Base-by-base conservation (phyloP, 2,888 invertebrate species). In the Ichneumoninae sp. region DNA sequence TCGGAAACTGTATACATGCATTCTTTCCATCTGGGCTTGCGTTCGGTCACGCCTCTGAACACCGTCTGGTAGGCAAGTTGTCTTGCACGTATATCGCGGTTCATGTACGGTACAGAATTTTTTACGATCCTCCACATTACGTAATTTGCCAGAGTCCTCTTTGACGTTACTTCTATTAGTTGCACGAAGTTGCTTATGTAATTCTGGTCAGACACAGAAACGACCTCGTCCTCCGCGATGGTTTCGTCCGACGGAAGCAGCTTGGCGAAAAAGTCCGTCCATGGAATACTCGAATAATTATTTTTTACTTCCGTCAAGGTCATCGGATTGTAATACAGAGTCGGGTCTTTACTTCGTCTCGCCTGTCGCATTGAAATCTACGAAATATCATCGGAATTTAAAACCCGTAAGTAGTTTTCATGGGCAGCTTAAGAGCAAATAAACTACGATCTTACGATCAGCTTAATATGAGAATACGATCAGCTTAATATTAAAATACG, bases 21-120 rank as follows among this genome's bases (percentile, higher is more conserved):
- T 92, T 98, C 98, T 94, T 98, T 98, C 98, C 98, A 98, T n/a
- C 98, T 95, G 63, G 98, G 96, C 92, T 98, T 97, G 79, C 97
- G 95, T 92, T 97, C 97, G 0, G 97, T 97, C 96, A 92, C 96
- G 0, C 98, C 98, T 3, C 97, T 97, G 5, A 98, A 95, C 0
- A 96, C 96, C 0, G 97, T 97, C 74, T 96, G 96, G 94, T 97
- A 98, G 54, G 96, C 95, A 74, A 98, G 94, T 92, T 98, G 98
- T 0, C 98, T 95, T 74, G 96, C 96, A 3, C 98, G 95, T 81
- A 98, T 95, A 78, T 95, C 95, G 73, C 98, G 97, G 0, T 96
- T 96, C 85, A 98, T 94, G 93, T 97, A 98, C 1, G 96, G 96
- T 16, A 97, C 96, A 0, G 97, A 96, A 2, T 97, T 96, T 0